These are phyloP conservation scores for Pseudorhiza aurosa DNA, from an alignment of 30 jellyfish, hydroid and myxozoan species.

Conservation along the genomic window DNA sequence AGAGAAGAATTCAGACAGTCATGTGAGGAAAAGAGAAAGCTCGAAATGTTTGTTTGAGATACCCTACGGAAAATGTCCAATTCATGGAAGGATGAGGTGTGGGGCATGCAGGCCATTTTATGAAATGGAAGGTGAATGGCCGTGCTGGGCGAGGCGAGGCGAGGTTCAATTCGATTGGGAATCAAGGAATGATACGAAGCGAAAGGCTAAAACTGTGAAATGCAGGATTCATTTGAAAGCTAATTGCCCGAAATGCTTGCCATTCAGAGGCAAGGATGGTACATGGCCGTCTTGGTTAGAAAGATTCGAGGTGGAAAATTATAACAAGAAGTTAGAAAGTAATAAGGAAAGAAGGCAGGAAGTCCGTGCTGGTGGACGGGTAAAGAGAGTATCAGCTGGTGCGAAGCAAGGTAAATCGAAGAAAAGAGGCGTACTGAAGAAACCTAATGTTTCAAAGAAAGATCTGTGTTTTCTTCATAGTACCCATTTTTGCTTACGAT, in stretches of 20 bases:
- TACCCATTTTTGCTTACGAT: conserved; percentile 6
- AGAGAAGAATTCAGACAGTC: neutral
- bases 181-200: neutral
- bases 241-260: conserved; percentile 17
- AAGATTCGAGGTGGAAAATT: conserved; percentile 12
- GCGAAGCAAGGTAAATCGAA: neutral
- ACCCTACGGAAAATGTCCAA: conserved; percentile 6
- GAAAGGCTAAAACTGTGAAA: conserved; percentile 3
- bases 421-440: neutral
- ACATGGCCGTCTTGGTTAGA: conserved; percentile 50
- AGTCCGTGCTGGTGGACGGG: neutral
- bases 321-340: neutral
- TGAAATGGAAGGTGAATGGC: conserved; percentile 48
- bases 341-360: neutral
- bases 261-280: conserved; percentile 25
- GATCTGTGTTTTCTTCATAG: conserved; percentile 12
- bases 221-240: conserved; percentile 41
- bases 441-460: neutral
- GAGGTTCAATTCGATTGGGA: conserved; percentile 47
- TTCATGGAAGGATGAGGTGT: conserved; percentile 39
- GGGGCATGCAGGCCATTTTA: conserved; percentile 27
- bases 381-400: neutral
- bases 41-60: neutral
- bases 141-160: conserved; percentile 62
- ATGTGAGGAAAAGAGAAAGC: too few species aligned